Evolutionary conservation across 2,113 vertebrate genomes (phyloP).

Genomic region (Brachirus orientalis): DNA sequence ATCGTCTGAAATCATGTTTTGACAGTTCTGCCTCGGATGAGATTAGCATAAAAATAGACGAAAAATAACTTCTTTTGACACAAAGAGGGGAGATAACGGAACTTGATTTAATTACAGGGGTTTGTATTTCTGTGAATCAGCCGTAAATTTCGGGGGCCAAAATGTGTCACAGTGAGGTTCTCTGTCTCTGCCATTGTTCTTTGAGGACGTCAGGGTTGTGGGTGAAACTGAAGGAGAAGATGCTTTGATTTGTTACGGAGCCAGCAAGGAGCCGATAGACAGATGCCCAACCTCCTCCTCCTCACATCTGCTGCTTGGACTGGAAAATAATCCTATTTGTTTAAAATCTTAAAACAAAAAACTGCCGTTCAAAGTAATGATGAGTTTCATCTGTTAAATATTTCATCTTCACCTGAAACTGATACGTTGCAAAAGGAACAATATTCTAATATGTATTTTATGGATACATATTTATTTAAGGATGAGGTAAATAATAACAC

Average conservation of each 20-base stretch:
- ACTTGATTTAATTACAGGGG: constrained; percentile 4
- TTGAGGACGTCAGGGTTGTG: constrained; percentile 17
- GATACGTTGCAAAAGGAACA: too few relatives aligned
- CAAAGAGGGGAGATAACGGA: neutral
- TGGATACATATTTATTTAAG: too few relatives aligned
- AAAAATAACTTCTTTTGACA: constrained; percentile 37
- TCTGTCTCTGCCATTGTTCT: constrained; percentile 14
- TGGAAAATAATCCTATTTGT: too few relatives aligned
- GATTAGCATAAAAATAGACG: constrained; percentile 33
- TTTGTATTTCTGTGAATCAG: neutral
- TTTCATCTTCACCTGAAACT: too few relatives aligned
- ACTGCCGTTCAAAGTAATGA: too few relatives aligned
- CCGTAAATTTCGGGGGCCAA: neutral
- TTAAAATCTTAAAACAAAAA: too few relatives aligned
- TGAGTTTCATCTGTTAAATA: too few relatives aligned
- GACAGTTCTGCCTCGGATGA: constrained; percentile 26
- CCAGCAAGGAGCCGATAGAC: constrained; percentile 25
- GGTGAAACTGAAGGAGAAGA: constrained; percentile 29
- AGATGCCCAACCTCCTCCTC: constrained; percentile 11
- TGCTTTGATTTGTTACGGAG: constrained; percentile 28
- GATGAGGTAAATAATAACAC: too few relatives aligned
- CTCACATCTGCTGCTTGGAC: neutral
- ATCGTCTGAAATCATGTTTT: constrained; percentile 3
- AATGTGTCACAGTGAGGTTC: constrained; percentile 7
- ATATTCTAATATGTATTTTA: too few relatives aligned